Evolutionary conservation across 2,888 invertebrate genomes (phyloP), one percentile per base, ranked within the genome.

Genomic region (Limnephilus rhombicus): DNA sequence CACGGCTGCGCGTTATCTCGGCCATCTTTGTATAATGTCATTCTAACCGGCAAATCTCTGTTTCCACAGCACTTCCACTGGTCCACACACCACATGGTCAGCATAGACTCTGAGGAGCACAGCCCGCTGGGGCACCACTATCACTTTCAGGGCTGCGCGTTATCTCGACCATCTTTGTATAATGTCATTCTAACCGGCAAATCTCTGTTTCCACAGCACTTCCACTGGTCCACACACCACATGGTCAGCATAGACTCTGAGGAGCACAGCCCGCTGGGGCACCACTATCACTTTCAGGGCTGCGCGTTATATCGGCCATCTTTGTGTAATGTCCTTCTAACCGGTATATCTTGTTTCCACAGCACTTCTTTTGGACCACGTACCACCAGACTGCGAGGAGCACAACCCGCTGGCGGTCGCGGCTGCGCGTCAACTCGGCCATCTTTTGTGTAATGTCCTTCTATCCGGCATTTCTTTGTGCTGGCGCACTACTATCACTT

Each of bases 261-360:
- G 94, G 97, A 96, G 95, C 96, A 95, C 41, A 41, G 1, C 41
- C 41, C 11, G 1, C 11, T 45, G 45, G 45, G 2, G 45, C 12
- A 41, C 85, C 96, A 97, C 94, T 96, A 97, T 37, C 37, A 37
- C 37, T 37, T 37, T 96, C 96, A 94, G 96, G 98, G 93, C 98
- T 98, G 93, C 97, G 98, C 91, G 98, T 98, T 95, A 98, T 98
- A 95, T 98, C 98, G 92, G 98, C 98, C 94, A 98, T 98, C 94
- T 98, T 98, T 95, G 97, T 98, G 45, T 45, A 45, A 41, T 45
- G 45, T 18, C 68, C 18, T 24, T 68, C 24, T 68, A 68, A 68
- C 24, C 24, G 68, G 18, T 5, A 68, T 24, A 5, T 68, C 24
- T 24, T 68, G 24, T 87, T 87, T 80, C 34, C 82, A 49, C 96